Evolutionary conservation across 1,140 invertebrate species (phyloP).

Genomic region (silkworm (Bombyx mori)): ASM3026992v2 NC_085117.1:2345001-2345500

Average conservation of each 20-base stretch:
- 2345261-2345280: constrained; percentile 35
- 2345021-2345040: constrained; percentile 15
- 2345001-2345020: constrained; percentile 2
- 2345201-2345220: constrained; percentile 42
- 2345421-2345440: too few relatives aligned
- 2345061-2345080: constrained; percentile 14
- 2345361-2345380: too few relatives aligned
- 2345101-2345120: constrained; percentile 1
- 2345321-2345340: too few relatives aligned
- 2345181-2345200: constrained; percentile 8
- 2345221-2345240: constrained; percentile 23
- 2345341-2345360: too few relatives aligned
- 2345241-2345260: constrained; percentile 42
- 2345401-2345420: too few relatives aligned
- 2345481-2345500: too few relatives aligned
- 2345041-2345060: constrained; percentile 6
- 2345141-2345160: background rate
- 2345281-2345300: constrained; percentile 27
- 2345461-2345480: too few relatives aligned
- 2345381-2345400: too few relatives aligned
- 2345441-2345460: too few relatives aligned
- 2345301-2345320: constrained; percentile 22
- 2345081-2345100: constrained; percentile 1
- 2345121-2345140: constrained; percentile 9
- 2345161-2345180: constrained; percentile 4